Conservation (phyloP, 2,888 invertebrate genomes). For the Heliconius sara region DNA sequence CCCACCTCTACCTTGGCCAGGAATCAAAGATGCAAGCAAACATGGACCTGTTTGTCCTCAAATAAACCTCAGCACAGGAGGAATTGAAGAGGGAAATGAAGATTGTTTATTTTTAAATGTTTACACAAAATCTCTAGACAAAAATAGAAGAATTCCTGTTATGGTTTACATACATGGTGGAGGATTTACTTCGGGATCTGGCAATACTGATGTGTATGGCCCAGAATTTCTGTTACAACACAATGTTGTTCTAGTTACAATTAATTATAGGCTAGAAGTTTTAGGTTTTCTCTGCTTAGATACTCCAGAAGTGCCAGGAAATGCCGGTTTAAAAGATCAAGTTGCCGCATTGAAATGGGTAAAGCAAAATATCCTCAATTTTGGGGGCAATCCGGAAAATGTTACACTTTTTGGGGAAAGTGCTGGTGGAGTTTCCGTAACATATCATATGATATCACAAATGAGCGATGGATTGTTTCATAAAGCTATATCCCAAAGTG, state of each 20-base stretch:
- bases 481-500: slow-evolving; percentile 64
- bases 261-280: slow-evolving; percentile 67
- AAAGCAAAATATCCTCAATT: slow-evolving; percentile 57
- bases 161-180: slow-evolving; percentile 72
- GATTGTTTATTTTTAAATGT: slow-evolving; percentile 65
- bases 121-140: slow-evolving; percentile 56
- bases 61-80: slow-evolving; percentile 50
- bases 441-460: slow-evolving; percentile 64
- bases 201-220: slow-evolving; percentile 48
- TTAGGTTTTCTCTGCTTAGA: slow-evolving; percentile 63
- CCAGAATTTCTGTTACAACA: slow-evolving; percentile 66
- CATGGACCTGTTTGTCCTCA: slow-evolving; percentile 64
- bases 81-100: slow-evolving; percentile 56
- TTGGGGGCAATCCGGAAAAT: slow-evolving; percentile 60
- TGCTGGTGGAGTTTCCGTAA: slow-evolving; percentile 64
- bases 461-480: slow-evolving; percentile 64
- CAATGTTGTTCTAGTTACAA: slow-evolving; percentile 66
- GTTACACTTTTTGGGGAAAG: slow-evolving; percentile 67
- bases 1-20: slow-evolving; percentile 60
- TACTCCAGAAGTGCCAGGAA: slow-evolving; percentile 63
- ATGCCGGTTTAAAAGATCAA: slow-evolving; percentile 67
- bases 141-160: slow-evolving; percentile 58
- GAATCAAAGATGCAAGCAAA: slow-evolving; percentile 57
- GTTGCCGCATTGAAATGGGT: slow-evolving; percentile 61
- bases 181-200: slow-evolving; percentile 43